phyloP scores from a whole-genome alignment of 2,797 vertebrate species.

The Falco novaeseelandiae region DNA sequence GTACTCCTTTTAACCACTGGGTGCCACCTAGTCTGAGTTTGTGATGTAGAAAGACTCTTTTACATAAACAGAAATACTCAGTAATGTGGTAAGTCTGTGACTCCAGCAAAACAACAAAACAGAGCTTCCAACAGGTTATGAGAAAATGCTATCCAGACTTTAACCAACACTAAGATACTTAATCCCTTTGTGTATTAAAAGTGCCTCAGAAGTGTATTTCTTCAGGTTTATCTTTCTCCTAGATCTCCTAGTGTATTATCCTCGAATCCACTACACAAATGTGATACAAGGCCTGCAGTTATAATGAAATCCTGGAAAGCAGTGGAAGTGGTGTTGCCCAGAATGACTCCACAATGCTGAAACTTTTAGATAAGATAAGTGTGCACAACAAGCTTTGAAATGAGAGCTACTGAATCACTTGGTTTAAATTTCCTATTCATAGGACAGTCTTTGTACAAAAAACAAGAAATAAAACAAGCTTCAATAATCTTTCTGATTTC shows the following conservation, averaged over 20 bases:
- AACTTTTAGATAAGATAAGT: constrained; percentile 19
- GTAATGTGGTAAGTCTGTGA: neutral
- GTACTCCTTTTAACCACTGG: neutral
- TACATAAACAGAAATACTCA: constrained; percentile 10
- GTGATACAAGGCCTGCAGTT: neutral
- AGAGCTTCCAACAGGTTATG: constrained; percentile 30
- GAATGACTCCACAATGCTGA: neutral
- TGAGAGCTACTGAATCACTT: neutral
- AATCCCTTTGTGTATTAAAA: neutral
- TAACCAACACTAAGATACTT: neutral
- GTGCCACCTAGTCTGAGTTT: constrained; percentile 27
- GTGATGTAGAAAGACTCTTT: neutral
- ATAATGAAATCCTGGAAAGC: constrained; percentile 29
- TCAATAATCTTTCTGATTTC: neutral
- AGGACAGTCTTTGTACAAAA: neutral
- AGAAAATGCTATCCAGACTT: constrained; percentile 23
- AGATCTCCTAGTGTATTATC: neutral
- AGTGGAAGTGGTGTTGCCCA: neutral
- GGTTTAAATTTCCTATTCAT: constrained; percentile 50
- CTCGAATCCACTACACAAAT: neutral
- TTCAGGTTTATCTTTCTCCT: constrained; percentile 18
- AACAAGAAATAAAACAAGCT: neutral
- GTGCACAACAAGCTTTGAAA: constrained; percentile 2
- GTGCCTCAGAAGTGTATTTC: neutral
- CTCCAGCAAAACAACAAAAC: constrained; percentile 3